Percentiles rank a stretch among this genome's conserved stretches.
phyloP scores from a whole-genome alignment of 1,140 invertebrate species.

The Conus ventricosus region DNA sequence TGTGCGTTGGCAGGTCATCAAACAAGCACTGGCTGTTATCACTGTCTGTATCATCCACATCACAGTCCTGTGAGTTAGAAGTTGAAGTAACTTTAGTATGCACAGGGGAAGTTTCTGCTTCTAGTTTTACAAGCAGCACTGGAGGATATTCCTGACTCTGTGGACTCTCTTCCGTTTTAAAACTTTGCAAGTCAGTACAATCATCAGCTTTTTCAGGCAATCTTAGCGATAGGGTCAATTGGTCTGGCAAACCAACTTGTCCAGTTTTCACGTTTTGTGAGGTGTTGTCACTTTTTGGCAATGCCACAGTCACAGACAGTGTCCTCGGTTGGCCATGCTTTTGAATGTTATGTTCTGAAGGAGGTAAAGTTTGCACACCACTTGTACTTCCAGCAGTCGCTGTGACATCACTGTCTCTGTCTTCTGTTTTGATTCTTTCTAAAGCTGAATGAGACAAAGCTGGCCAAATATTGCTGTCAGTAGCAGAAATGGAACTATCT shows the following conservation, averaged over 20 bases:
- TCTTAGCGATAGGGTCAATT: neutral
- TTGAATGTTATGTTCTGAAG: neutral
- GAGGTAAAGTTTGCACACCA: neutral
- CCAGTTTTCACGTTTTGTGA: neutral
- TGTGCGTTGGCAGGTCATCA: neutral
- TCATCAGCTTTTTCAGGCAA: too few species aligned
- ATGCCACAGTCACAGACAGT: neutral
- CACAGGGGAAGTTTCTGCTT: neutral
- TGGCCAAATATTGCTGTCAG: neutral
- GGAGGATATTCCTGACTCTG: neutral
- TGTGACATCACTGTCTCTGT: neutral
- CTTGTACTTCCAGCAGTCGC: neutral
- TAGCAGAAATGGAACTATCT: neutral
- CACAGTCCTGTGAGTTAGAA: neutral
- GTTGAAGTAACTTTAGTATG: too few species aligned
- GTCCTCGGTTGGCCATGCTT: too few species aligned
- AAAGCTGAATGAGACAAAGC: neutral
- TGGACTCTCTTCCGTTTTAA: neutral
- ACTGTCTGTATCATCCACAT: neutral
- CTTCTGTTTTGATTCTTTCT: neutral
- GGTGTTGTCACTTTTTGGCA: neutral
- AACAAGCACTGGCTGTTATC: slow-evolving; percentile 26
- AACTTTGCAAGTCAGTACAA: neutral
- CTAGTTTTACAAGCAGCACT: neutral
- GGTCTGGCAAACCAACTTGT: neutral